phyloP scores from a whole-genome alignment of 2,888 invertebrate species.

The Nephrotoma guestfalica region DNA sequence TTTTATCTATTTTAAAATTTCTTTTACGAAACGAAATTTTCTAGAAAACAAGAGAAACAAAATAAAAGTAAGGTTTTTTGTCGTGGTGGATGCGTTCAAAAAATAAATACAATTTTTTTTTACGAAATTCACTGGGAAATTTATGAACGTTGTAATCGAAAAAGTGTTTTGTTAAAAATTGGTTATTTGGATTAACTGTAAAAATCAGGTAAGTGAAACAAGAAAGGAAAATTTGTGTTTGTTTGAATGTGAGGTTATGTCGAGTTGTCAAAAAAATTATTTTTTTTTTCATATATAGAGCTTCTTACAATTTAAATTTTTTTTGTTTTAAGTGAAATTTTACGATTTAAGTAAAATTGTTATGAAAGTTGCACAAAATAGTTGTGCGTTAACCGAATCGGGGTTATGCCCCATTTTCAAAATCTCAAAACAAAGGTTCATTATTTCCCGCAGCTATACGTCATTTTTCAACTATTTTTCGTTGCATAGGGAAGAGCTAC shows the following conservation, averaged over 20 bases:
- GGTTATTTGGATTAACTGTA: background rate
- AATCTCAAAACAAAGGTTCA: background rate
- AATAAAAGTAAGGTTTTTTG: background rate
- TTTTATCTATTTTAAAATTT: background rate
- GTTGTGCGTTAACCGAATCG: too few relatives aligned
- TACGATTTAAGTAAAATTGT: background rate
- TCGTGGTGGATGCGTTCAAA: background rate
- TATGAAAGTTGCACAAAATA: background rate
- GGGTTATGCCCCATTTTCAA: background rate
- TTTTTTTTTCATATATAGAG: background rate
- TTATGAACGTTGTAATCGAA: background rate
- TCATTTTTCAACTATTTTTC: background rate
- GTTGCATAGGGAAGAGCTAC: background rate
- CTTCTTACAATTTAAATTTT: background rate
- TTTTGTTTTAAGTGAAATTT: background rate
- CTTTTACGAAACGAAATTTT: background rate
- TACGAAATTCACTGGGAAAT: background rate
- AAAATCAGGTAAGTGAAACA: background rate
- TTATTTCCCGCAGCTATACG: background rate
- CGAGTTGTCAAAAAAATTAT: background rate
- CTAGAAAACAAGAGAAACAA: background rate
- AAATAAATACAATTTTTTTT: background rate
- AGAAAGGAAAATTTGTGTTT: background rate
- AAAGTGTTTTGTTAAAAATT: background rate
- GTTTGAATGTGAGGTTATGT: background rate